Conservation (phyloP, 2,888 invertebrate species). For the Pterostichus niger region DNA sequence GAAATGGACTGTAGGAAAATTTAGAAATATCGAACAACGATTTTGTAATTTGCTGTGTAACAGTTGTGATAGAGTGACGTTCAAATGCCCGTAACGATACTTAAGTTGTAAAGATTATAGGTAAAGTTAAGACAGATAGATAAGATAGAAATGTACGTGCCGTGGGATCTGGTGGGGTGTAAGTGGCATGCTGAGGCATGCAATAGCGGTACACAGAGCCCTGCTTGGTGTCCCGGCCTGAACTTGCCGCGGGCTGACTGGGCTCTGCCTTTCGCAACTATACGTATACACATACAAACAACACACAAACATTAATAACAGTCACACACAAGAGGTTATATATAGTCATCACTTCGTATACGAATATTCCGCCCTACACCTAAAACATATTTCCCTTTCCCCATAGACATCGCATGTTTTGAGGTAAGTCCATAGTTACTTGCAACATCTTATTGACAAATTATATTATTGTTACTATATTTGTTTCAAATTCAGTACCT, state of each 20-base stretch:
- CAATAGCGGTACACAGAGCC: slow-evolving; percentile 80
- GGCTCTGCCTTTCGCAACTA: slow-evolving; percentile 77
- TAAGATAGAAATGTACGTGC: slow-evolving; percentile 78
- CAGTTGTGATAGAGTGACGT: slow-evolving; percentile 8
- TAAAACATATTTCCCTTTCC: neutral
- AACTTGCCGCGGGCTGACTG: slow-evolving; percentile 73
- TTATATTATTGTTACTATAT: too few species aligned
- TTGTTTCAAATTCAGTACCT: too few species aligned
- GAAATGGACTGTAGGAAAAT: too few species aligned
- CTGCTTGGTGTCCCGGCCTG: slow-evolving; percentile 77
- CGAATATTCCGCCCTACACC: neutral
- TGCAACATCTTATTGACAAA: too few species aligned
- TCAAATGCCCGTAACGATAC: neutral
- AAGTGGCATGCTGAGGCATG: slow-evolving; percentile 82
- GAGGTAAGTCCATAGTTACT: too few species aligned
- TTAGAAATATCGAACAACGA: too few species aligned
- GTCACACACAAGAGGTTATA: slow-evolving; percentile 44
- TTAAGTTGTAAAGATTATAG: slow-evolving; percentile 53
- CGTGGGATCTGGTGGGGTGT: slow-evolving; percentile 82
- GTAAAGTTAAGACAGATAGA: slow-evolving; percentile 70
- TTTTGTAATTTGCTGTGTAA: neutral
- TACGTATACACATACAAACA: slow-evolving; percentile 73
- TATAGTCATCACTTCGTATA: slow-evolving; percentile 7
- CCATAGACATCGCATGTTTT: neutral
- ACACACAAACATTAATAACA: slow-evolving; percentile 63